These are phyloP conservation scores for Ascidia mentula DNA, from an alignment of 23 tunicate genomes.

Conservation along the genomic window DNA sequence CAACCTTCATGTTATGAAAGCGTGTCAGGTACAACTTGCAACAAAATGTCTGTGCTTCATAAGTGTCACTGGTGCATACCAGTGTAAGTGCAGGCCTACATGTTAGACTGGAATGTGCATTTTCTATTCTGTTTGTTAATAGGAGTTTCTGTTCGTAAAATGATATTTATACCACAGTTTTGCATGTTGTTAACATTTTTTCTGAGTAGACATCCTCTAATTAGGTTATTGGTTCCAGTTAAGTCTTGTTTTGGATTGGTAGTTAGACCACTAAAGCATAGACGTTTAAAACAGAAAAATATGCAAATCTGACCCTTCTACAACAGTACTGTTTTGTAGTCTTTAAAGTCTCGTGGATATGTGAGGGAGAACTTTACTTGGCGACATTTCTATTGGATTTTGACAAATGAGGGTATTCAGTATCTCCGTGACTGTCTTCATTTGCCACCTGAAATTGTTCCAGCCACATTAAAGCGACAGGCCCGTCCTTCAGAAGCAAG, in stretches of 20 bases:
- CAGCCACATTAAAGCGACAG: constrained; percentile 90
- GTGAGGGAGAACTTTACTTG: constrained; percentile 82
- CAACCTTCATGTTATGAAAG: constrained; percentile 89
- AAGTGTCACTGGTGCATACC: too few relatives aligned
- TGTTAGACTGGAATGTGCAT: too few relatives aligned
- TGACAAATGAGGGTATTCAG: constrained; percentile 98
- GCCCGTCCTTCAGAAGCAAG: constrained; percentile 55
- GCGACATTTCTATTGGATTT: constrained; percentile 80
- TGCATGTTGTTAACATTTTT: not conserved
- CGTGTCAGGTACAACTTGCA: constrained; percentile 43
- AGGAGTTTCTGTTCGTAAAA: too few relatives aligned
- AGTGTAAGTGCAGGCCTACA: too few relatives aligned
- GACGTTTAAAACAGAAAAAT: not conserved
- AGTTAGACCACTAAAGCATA: not conserved
- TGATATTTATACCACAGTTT: too few relatives aligned
- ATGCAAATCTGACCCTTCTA: not conserved
- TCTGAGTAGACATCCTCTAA: not conserved
- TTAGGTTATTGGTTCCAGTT: not conserved
- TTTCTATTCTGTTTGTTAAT: too few relatives aligned
- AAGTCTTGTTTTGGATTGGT: not conserved
- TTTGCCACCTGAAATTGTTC: constrained; percentile 97
- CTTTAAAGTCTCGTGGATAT: constrained; percentile 87
- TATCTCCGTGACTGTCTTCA: constrained; percentile 90
- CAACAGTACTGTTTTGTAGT: not conserved
- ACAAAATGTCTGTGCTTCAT: too few relatives aligned